A percentile compares a stretch with the other conserved stretches of the same genome.
phyloP scores from a whole-genome alignment of 2,113 vertebrate species.

The Cyrtonyx montezumae region DNA sequence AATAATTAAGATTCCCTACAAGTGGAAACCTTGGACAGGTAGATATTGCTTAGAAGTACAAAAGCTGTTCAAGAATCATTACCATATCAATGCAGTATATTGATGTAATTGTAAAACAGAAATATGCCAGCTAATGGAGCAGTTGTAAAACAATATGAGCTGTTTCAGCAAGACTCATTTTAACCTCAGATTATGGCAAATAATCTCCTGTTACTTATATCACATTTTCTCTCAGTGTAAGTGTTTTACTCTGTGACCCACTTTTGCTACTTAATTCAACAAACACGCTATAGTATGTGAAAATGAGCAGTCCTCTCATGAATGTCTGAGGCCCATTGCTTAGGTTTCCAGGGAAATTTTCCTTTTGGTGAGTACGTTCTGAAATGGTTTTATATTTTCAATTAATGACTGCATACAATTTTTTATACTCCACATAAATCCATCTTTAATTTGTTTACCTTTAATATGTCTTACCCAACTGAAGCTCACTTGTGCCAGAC shows the following conservation, averaged over 20 bases:
- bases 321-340: conserved; percentile 24
- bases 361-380: conserved; percentile 41
- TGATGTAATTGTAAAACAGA: conserved; percentile 20
- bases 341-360: conserved; percentile 39
- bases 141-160: conserved; percentile 7
- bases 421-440: background rate
- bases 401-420: conserved; percentile 33
- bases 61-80: conserved; percentile 42
- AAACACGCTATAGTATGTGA: background rate
- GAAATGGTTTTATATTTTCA: conserved; percentile 48
- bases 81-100: conserved; percentile 6
- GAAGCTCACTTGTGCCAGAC: background rate
- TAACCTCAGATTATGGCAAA: background rate
- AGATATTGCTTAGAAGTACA: conserved; percentile 4
- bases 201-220: conserved; percentile 24
- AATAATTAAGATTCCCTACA: conserved; percentile 46
- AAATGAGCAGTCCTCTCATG: conserved; percentile 13
- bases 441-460: background rate
- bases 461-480: background rate
- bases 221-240: conserved; percentile 28
- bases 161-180: conserved; percentile 12
- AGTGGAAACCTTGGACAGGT: conserved; percentile 1
- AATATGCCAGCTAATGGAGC: background rate
- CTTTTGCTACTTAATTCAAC: conserved; percentile 36
- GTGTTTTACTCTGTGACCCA: conserved; percentile 10